phyloP scores from a whole-genome alignment of 2,888 invertebrate genomes.

The Ypsolopha sequella region DNA sequence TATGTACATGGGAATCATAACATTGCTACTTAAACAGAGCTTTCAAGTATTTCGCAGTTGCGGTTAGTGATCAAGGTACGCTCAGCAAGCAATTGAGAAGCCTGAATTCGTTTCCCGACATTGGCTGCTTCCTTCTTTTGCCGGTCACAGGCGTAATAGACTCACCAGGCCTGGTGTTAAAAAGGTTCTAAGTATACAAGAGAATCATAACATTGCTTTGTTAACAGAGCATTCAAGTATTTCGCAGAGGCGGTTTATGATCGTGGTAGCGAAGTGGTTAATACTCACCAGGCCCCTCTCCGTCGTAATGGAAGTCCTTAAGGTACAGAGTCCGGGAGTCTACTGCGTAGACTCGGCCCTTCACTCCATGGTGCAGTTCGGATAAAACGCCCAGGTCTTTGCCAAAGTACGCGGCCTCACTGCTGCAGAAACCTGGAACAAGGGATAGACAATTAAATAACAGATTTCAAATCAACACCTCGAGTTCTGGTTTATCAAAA shows the following conservation, averaged over 20 bases:
- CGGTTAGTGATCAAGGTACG: background rate
- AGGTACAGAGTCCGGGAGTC: constrained; percentile 89
- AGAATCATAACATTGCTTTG: background rate
- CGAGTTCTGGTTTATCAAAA: too few species aligned
- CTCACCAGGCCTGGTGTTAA: constrained; percentile 72
- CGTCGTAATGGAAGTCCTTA: constrained; percentile 91
- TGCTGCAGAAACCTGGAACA: background rate
- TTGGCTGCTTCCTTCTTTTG: too few species aligned
- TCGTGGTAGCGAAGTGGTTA: background rate
- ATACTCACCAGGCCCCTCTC: constrained; percentile 85
- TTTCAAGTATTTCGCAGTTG: background rate
- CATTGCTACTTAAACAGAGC: background rate
- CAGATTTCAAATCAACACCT: too few species aligned
- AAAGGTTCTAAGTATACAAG: background rate
- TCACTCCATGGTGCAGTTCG: constrained; percentile 86
- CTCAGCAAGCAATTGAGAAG: background rate
- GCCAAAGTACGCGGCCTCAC: background rate
- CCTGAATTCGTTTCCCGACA: too few species aligned
- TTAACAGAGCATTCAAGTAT: background rate
- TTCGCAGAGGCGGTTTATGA: background rate
- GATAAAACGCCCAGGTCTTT: constrained; percentile 76
- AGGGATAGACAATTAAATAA: background rate
- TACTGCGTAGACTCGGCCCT: constrained; percentile 88
- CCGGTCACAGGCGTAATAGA: constrained; percentile 4
- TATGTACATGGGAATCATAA: background rate